Evolutionary conservation across 2,113 vertebrate genomes (phyloP).

Genomic region (Notothenia coriiceps): DNA sequence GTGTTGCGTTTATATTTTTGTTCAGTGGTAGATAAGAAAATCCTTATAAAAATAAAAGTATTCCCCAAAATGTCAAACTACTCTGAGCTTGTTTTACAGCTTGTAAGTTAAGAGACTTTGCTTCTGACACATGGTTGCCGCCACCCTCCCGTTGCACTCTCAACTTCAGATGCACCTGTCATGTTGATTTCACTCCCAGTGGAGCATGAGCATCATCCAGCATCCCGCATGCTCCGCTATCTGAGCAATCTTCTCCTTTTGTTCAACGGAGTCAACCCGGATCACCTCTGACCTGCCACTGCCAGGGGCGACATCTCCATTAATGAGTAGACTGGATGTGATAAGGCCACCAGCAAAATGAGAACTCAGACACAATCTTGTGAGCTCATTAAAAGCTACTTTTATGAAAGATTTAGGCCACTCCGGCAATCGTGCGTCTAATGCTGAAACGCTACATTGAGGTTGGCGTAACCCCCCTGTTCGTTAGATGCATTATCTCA

Average conservation of each 20-base stretch:
- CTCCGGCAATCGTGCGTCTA: constrained; percentile 34
- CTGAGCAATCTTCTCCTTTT: constrained; percentile 56
- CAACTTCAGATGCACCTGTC: constrained; percentile 59
- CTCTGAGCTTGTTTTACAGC: neutral
- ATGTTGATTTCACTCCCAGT: constrained; percentile 48
- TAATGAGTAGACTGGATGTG: constrained; percentile 53
- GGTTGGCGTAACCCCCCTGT: constrained; percentile 19
- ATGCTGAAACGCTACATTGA: constrained; percentile 35
- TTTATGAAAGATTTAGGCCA: constrained; percentile 69
- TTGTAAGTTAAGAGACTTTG: constrained; percentile 14
- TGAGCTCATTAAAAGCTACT: constrained; percentile 49
- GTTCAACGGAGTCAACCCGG: constrained; percentile 20
- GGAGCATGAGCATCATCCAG: constrained; percentile 52
- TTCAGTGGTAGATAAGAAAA: too few species aligned
- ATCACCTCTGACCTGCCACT: constrained; percentile 66
- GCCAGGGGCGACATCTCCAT: constrained; percentile 56
- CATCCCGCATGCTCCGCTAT: constrained; percentile 42
- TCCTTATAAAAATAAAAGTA: neutral
- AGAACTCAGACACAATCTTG: constrained; percentile 40
- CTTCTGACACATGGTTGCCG: constrained; percentile 26
- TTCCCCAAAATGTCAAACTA: constrained; percentile 7
- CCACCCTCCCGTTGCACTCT: constrained; percentile 29
- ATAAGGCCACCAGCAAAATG: constrained; percentile 55
- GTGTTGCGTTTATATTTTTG: too few species aligned
- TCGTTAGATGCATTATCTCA: constrained; percentile 55